Evolutionary conservation across 2,888 invertebrate genomes (phyloP).

Genomic region (Anagyrus pseudococci): DNA sequence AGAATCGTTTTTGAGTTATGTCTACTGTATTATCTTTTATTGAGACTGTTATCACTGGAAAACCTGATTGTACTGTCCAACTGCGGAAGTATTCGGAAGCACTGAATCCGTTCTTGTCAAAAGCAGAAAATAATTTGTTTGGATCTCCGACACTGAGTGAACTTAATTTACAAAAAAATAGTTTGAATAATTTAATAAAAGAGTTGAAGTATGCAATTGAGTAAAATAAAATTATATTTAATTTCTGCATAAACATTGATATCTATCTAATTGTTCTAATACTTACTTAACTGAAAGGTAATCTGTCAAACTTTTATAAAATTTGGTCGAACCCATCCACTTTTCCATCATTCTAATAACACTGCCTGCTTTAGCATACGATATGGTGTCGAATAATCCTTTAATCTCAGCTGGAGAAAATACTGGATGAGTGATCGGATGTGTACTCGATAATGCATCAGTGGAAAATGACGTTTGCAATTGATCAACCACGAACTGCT

Average conservation of each 20-base stretch:
- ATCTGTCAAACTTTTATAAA: slow-evolving; percentile 65
- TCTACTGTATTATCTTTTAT: not conserved
- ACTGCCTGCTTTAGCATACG: slow-evolving; percentile 72
- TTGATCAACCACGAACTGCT: slow-evolving; percentile 75
- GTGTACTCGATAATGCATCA: slow-evolving; percentile 68
- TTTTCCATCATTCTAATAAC: slow-evolving; percentile 75
- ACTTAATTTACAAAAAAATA: not conserved
- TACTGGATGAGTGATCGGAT: slow-evolving; percentile 67
- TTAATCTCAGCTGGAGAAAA: slow-evolving; percentile 67
- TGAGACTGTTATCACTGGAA: slow-evolving; percentile 65
- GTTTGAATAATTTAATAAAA: too few relatives aligned
- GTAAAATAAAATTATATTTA: not conserved
- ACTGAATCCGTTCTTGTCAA: not conserved
- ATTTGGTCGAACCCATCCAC: slow-evolving; percentile 65
- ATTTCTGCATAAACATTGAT: not conserved
- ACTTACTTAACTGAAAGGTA: slow-evolving; percentile 67
- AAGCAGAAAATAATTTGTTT: not conserved
- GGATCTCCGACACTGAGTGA: not conserved
- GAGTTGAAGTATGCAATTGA: not conserved
- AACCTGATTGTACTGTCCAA: slow-evolving; percentile 70
- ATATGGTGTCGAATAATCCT: slow-evolving; percentile 71
- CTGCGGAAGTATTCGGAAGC: slow-evolving; percentile 58
- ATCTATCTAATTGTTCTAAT: slow-evolving; percentile 7
- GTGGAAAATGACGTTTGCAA: slow-evolving; percentile 69
- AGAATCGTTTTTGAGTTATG: slow-evolving; percentile 46